Evolutionary conservation across 1,140 invertebrate genomes (phyloP), one percentile per base, ranked within the genome.

Genomic region (Tetramorium simillimum): DNA sequence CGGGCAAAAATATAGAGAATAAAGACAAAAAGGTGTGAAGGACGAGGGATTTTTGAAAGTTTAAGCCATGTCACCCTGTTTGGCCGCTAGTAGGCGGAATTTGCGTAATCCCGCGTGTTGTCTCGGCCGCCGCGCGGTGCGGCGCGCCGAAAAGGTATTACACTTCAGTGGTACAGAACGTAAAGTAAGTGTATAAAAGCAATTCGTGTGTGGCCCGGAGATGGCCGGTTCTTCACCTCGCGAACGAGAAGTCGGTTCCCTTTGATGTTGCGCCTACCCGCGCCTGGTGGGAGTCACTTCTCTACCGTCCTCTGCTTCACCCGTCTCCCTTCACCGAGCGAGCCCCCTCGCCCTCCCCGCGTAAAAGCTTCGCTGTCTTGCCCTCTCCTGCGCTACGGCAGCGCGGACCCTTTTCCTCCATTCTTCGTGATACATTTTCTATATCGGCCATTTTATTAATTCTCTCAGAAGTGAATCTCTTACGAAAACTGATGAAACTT

Each of bases 171-270:
- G 93, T 92, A 91, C 87, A 90, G 91, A 91, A 91, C 88, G 92
- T 90, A 90, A 91, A 89, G 92, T 92, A 91, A 92, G 93, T 95
- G 93, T 95, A 95, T 95, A 95, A 95, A 95, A 94, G 94, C 94
- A 93, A 95, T 95, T 94, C 94, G 95, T 95, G 95, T 95, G 95
- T 95, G 95, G 95, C 94, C 95, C 93, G 93, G 94, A 95, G 94
- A 95, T 95, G 94, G 94, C 93, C 93, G 95, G 94, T 95, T 95
- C 94, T 95, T 95, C 94, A 95, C 94, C 94, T 95, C 94, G 94
- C 94, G 94, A 95, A 95, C 94, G 93, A 95, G 94, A 92, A 93
- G 95, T 94, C 95, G 95, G 95, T 93, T 93, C 92, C 91, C 94
- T 95, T 95, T 95, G 94, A 95, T 95, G 92, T 95, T 92, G 90